Conservation (phyloP, 1,140 invertebrate species). For the Theocolax elegans region DNA sequence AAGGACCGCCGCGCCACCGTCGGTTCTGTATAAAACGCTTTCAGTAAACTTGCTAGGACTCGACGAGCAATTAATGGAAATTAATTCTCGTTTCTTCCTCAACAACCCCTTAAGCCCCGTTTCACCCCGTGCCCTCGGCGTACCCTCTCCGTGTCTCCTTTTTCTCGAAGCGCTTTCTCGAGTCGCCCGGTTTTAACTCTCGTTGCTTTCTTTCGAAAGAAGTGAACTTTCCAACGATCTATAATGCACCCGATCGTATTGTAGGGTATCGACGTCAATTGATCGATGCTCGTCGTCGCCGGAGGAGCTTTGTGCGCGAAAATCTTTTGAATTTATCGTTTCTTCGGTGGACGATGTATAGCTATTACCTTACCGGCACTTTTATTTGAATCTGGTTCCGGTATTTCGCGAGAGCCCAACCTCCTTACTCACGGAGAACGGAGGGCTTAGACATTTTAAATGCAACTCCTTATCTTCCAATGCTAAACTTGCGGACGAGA, state of each 20-base stretch:
- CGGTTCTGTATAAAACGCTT: conserved; percentile 52
- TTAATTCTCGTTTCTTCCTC: conserved; percentile 46
- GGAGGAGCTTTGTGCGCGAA: neutral
- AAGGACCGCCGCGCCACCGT: conserved; percentile 43
- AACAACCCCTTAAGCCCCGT: too few species aligned
- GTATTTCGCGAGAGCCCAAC: too few species aligned
- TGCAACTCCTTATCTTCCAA: too few species aligned
- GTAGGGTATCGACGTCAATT: neutral
- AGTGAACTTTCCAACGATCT: neutral
- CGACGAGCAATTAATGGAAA: conserved; percentile 60
- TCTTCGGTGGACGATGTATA: too few species aligned
- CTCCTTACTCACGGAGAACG: too few species aligned
- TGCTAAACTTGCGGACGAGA: too few species aligned
- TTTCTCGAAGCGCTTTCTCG: neutral
- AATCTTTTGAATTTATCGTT: conserved; percentile 26
- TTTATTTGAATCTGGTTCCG: too few species aligned
- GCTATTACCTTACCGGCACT: too few species aligned
- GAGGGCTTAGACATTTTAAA: too few species aligned
- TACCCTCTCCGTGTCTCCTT: conserved; percentile 3
- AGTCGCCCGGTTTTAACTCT: neutral
- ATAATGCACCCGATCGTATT: neutral
- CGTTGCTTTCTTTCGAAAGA: conserved; percentile 5
- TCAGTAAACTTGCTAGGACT: conserved; percentile 53
- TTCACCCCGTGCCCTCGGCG: too few species aligned
- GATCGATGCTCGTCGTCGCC: neutral